phyloP scores from a whole-genome alignment of 2,888 invertebrate genomes.

The Sinodicranocentrus sp. region DNA sequence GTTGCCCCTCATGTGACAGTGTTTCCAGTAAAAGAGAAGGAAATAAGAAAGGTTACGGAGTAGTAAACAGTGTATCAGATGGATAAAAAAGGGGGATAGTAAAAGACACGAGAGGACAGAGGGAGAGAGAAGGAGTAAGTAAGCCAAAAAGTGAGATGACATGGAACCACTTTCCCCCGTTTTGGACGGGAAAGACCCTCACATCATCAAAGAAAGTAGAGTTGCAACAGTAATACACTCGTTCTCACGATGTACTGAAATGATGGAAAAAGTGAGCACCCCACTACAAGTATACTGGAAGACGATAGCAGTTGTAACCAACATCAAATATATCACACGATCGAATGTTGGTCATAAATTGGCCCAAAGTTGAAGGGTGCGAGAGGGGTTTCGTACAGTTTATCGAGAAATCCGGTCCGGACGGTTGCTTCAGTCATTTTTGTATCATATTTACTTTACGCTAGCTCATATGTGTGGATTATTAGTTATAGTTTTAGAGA shows the following conservation, averaged over 20 bases:
- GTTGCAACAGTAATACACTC: slow-evolving; percentile 41
- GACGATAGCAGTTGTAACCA: slow-evolving; percentile 54
- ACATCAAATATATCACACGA: slow-evolving; percentile 75
- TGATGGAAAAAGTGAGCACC: slow-evolving; percentile 2
- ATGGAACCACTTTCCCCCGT: slow-evolving; percentile 66
- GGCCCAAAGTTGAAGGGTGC: slow-evolving; percentile 74
- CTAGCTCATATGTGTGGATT: too few species aligned
- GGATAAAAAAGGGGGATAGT: slow-evolving; percentile 59
- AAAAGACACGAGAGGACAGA: slow-evolving; percentile 46
- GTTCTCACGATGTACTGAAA: slow-evolving; percentile 27
- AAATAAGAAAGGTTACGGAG: slow-evolving; percentile 56
- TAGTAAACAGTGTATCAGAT: slow-evolving; percentile 67
- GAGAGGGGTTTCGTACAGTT: slow-evolving; percentile 74
- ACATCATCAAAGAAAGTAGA: slow-evolving; percentile 57
- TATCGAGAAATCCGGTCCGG: slow-evolving; percentile 70
- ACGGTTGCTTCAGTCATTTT: slow-evolving; percentile 55
- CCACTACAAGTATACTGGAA: slow-evolving; percentile 9
- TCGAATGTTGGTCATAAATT: slow-evolving; percentile 76
- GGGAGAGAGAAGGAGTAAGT: slow-evolving; percentile 28
- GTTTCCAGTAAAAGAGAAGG: slow-evolving; percentile 48
- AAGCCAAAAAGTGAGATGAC: slow-evolving; percentile 66
- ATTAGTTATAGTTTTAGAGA: too few species aligned
- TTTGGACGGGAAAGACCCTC: slow-evolving; percentile 48
- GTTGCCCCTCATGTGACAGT: slow-evolving; percentile 11
- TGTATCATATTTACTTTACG: slow-evolving; percentile 18